Evolutionary conservation across 2,113 vertebrate genomes (phyloP), one percentile per base, ranked within the genome.

Genomic region (Rhadina sibilatrix): DNA sequence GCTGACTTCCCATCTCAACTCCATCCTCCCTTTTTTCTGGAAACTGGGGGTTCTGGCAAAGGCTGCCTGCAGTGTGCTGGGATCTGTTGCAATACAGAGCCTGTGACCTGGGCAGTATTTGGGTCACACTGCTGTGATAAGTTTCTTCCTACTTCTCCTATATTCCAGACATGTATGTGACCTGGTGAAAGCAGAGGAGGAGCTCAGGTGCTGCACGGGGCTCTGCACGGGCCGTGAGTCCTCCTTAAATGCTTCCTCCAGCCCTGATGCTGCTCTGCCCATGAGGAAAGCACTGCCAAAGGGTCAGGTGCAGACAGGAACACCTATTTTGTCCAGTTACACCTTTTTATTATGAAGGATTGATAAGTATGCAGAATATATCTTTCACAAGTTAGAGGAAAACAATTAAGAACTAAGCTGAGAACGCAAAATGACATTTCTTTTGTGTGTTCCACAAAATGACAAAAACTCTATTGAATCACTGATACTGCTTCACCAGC

Each of bases 91-190:
- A 28, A 22, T 11, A 12, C 23, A 46, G 28, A 74, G 5, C 31
- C 49, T 46, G 23, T 5, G n/a, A 27, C 18, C 33, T 31, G 46
- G 50, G 25, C 25, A 56, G 42, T 5, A 10, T 57, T 28, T 61
- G 38, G 31, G 15, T 86, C 23, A 33, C 18, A 9, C 10, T 21
- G 19, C 12, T 49, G n/a, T 4, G 1, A 20, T 28, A 24, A 2
- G 3, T 14, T 53, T 57, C 53, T 72, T 77, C 12, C 44, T 38
- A 0, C 44, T 66, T 71, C 42, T 65, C 33, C 71, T 10, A 0
- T 12, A 8, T 47, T 60, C 27, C 38, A 37, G 19, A 9, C 17
- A 38, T 33, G 24, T 20, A 35, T 0, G 0, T 14, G 15, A 37
- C 27, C 50, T 28, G 23, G 11, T 44, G 38, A 92, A 78, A 56